Evolutionary conservation across 2,797 vertebrate genomes (phyloP).

Genomic region (Erethizon dorsatum): DNA sequence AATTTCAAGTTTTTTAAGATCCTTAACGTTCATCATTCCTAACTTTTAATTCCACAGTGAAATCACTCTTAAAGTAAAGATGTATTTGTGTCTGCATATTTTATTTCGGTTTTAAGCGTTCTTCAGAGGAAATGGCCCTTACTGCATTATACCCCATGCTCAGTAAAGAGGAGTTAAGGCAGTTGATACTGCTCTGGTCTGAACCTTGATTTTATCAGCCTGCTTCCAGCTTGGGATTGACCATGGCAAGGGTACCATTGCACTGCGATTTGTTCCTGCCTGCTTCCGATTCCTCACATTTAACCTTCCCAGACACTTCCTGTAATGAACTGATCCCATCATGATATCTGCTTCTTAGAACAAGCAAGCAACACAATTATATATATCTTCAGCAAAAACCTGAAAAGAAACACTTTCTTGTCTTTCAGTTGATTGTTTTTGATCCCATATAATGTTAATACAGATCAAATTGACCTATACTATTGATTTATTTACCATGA

Average conservation of each 20-base stretch:
- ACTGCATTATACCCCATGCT: not conserved
- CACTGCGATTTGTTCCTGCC: not conserved
- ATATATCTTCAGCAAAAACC: not conserved
- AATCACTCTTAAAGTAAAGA: not conserved
- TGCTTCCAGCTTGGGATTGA: not conserved
- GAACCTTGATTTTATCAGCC: not conserved
- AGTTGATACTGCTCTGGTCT: rapidly evolving
- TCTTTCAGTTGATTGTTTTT: not conserved
- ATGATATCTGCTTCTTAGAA: not conserved
- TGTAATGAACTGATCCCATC: too few relatives aligned
- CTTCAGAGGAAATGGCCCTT: not conserved
- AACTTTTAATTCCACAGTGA: not conserved
- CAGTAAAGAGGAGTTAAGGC: not conserved
- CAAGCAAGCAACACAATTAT: not conserved
- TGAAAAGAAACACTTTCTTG: not conserved
- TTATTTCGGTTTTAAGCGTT: not conserved
- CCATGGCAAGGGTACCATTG: not conserved
- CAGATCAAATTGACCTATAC: not conserved
- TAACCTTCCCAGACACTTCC: not conserved
- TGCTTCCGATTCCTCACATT: not conserved
- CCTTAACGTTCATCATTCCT: not conserved
- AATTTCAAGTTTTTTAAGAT: not conserved
- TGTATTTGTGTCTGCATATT: not conserved
- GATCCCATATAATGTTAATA: not conserved
- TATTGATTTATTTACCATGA: not conserved